Percentiles rank a stretch among this genome's conserved stretches.
Evolutionary conservation across 2,888 invertebrate genomes (phyloP).

Genomic region (Macrophya alboannulata): DNA sequence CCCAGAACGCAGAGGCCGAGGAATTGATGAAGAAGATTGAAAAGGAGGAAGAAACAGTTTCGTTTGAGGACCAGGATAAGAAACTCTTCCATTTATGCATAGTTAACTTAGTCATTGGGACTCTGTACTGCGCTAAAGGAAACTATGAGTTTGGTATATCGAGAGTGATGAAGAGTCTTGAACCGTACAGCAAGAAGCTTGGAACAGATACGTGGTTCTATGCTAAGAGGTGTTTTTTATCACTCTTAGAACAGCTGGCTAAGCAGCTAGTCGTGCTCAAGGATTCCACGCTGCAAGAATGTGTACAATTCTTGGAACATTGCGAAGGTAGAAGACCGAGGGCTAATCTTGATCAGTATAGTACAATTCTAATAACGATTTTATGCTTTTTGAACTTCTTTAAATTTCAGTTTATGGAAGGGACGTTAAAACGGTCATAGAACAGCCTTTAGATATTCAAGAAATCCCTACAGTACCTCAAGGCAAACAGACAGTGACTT

Average conservation of each 20-base stretch:
- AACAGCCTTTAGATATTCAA: constrained; percentile 89
- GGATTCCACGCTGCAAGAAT: constrained; percentile 93
- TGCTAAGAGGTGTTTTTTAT: constrained; percentile 96
- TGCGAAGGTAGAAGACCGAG: constrained; percentile 86
- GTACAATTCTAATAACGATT: not conserved
- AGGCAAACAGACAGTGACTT: constrained; percentile 95
- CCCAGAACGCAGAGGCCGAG: constrained; percentile 99
- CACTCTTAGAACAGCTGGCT: constrained; percentile 94
- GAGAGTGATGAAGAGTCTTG: constrained; percentile 97
- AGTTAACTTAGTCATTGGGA: constrained; percentile 99
- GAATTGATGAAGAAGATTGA: constrained; percentile 99
- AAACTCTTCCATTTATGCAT: constrained; percentile 98
- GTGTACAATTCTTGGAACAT: constrained; percentile 93
- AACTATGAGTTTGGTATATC: constrained; percentile 99
- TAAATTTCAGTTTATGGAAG: constrained; percentile 88
- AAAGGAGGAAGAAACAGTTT: constrained; percentile 96
- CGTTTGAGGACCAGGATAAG: constrained; percentile 95
- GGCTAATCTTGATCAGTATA: not conserved
- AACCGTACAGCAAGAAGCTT: constrained; percentile 95
- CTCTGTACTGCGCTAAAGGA: constrained; percentile 98
- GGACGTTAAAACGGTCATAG: constrained; percentile 91
- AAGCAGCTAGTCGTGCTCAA: constrained; percentile 95
- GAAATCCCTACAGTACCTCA: constrained; percentile 85
- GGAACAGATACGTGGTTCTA: constrained; percentile 99
- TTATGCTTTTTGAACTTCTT: not conserved